Base-by-base conservation (phyloP, 2,113 vertebrate genomes). In the Laticauda colubrina region DNA sequence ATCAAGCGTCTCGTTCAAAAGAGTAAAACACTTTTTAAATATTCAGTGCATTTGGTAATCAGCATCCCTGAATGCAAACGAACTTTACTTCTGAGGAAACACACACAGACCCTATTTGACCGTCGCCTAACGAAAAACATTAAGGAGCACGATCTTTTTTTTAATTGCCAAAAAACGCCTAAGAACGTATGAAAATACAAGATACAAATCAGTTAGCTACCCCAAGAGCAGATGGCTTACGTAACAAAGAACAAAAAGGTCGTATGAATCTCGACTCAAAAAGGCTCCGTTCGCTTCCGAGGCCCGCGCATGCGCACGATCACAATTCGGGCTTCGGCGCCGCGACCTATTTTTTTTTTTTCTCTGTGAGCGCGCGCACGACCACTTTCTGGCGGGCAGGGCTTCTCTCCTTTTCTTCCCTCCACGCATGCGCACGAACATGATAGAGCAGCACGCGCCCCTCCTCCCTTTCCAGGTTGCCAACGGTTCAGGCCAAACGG, bases 401-500 rank as follows among this genome's bases (percentile, higher is more conserved):
- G 29, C 51, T 81, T 10, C 61, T 21, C n/a, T 1, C 6, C 7
- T 55, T 21, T 2, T 12, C 1, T 48, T 11, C 51, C 48, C 3
- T 55, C 91, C 7, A 4, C 81, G 39, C 53, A 18, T 26, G 91
- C 91, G 91, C 91, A 92, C 11, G 51, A 34, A 39, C 87, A n/a
- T 3, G 10, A 0, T 6, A 2, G 3, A 7, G 1, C 24, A 2
- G 4, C 54, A 24, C 57, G 43, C 59, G 2, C 59, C 51, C 56
- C 85, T 4, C 56, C 54, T n/a, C 34, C 69, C 26, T 59, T 59
- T 3, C n/a, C 24, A 29, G 4, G 24, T 20, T 86, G 34, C 56
- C 92, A 93, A 93, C 92, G 88, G 89, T 51, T 24, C 29, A 64
- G 48, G 43, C 14, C 55, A 12, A 57, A 54, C 75, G 21, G 56